Evolutionary conservation across 1,140 invertebrate species (phyloP).

Genomic region (Temnothorax curvispinosus): DNA sequence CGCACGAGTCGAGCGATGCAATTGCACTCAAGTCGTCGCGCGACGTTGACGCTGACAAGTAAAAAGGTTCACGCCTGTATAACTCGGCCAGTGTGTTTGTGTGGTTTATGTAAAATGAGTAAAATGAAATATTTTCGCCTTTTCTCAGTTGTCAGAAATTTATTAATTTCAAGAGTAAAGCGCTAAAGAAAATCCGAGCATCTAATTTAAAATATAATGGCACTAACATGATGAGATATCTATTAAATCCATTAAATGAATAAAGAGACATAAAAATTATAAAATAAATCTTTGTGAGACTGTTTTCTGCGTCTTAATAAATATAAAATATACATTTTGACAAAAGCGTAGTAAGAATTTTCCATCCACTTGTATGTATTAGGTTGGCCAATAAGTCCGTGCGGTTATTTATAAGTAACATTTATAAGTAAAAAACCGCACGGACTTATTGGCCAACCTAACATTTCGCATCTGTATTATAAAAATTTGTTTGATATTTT

Average conservation of each 20-base stretch:
- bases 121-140: background rate
- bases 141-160: background rate
- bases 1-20: conserved; percentile 20
- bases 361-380: background rate
- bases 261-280: background rate
- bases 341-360: background rate
- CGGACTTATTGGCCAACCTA: too few relatives aligned
- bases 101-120: background rate
- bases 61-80: background rate
- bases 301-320: background rate
- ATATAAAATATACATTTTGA: background rate
- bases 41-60: conserved; percentile 12
- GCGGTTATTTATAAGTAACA: too few relatives aligned
- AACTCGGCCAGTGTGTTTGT: background rate
- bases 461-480: too few relatives aligned
- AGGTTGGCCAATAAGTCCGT: too few relatives aligned
- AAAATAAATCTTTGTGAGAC: background rate
- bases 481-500: too few relatives aligned
- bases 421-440: too few relatives aligned
- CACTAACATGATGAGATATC: background rate
- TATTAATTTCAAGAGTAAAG: background rate
- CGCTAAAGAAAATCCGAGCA: background rate
- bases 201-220: background rate
- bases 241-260: background rate
- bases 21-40: conserved; percentile 22